Base-by-base conservation (phyloP, 2,113 vertebrate species). In the Rhabdomys dilectus region DNA sequence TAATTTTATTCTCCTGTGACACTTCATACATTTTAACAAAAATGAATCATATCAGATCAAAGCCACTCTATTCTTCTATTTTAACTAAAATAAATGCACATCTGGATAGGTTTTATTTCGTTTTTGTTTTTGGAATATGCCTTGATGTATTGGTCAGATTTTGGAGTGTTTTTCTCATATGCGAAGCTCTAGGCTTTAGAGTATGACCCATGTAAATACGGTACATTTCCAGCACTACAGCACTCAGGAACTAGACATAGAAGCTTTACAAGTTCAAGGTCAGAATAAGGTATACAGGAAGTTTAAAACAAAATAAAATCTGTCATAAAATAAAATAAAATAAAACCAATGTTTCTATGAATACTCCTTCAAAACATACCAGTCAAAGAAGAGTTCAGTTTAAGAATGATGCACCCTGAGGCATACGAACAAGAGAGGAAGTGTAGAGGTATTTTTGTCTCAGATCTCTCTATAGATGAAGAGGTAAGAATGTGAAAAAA, bases 391-490 rank as follows among this genome's bases (percentile, higher is more conserved):
- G 48, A 42, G 39, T 56, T 89, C 13, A 22, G 10, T 84, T 88
- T 82, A 86, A 89, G 51, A 96, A 89, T 53, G 29, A 53, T 70
- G 17, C 13, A 89, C 2, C 64, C 62, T 56, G 45, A 36, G 1
- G 0, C 5, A 91, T 36, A 93, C 51, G 78, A 78, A 58, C 0
- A 76, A 5, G 64, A 88, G 0, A 88, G 29, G 31, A 68, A 48
- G 8, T 68, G 26, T 34, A 66, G 17, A 53, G 5, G 21, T 24
- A 10, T 88, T 53, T 70, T 70, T 11, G 1, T 70, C 91, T 91
- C 62, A 93, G 66, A 21, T 94, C 89, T 42, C n/a, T 91, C 3
- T 91, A n/a, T 2, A 17, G 8, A 72, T 93, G 91, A 95, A 53
- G 39, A 91, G 12, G 82, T 21, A 31, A 17, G 64, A 64, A 45